phyloP scores from a whole-genome alignment of 1,140 invertebrate species.

The Lepidostoma basale region DNA sequence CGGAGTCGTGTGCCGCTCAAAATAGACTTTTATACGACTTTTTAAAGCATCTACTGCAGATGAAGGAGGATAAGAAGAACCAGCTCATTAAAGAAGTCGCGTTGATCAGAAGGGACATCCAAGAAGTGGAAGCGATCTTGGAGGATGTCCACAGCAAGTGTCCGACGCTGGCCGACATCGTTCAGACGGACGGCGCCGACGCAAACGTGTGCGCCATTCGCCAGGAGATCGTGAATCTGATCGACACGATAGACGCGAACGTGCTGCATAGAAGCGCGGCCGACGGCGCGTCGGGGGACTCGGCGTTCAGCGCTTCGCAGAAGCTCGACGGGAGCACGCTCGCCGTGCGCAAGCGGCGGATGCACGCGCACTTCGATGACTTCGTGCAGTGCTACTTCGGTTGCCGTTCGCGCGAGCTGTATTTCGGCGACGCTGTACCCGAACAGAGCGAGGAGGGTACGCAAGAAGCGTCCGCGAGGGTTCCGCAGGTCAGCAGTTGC shows the following conservation, averaged over 20 bases:
- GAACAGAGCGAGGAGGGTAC: slow-evolving; percentile 49
- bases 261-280: slow-evolving; percentile 52
- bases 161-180: slow-evolving; percentile 55
- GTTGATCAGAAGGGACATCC: slow-evolving; percentile 80
- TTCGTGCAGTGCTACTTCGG: slow-evolving; percentile 88
- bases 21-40: slow-evolving; percentile 85
- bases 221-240: slow-evolving; percentile 65
- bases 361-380: slow-evolving; percentile 89
- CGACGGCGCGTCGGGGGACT: slow-evolving; percentile 34
- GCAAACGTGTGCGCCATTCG: slow-evolving; percentile 63
- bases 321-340: slow-evolving; percentile 56
- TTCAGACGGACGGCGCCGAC: slow-evolving; percentile 49
- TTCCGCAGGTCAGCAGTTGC: slow-evolving; percentile 49
- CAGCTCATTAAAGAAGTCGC: slow-evolving; percentile 74
- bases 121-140: slow-evolving; percentile 79
- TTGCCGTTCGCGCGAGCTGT: slow-evolving; percentile 73
- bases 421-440: slow-evolving; percentile 59
- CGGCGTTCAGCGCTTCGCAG: slow-evolving; percentile 38
- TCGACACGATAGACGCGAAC: slow-evolving; percentile 63
- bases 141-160: slow-evolving; percentile 68
- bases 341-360: slow-evolving; percentile 72
- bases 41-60: slow-evolving; percentile 74
- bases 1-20: slow-evolving; percentile 78
- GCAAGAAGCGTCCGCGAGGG: slow-evolving; percentile 34
- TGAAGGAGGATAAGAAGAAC: slow-evolving; percentile 76